phyloP scores from a whole-genome alignment of 2,113 vertebrate genomes.

The Protomyctophum bolini region DNA sequence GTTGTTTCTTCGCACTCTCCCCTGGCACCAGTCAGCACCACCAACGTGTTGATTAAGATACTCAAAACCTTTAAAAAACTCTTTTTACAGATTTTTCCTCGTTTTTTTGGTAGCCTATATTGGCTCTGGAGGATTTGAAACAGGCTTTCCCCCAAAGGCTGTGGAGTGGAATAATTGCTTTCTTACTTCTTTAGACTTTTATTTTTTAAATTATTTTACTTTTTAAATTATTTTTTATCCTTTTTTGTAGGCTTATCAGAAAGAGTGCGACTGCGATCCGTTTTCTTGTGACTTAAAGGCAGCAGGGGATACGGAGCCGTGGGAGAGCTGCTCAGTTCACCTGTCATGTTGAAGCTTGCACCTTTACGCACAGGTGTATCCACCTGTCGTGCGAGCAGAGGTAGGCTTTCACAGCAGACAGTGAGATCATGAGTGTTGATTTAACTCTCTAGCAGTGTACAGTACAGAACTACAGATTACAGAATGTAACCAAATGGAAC shows the following conservation, averaged over 20 bases:
- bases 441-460: too few relatives aligned
- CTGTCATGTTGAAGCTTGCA: slow-evolving; percentile 78
- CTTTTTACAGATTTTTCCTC: neutral
- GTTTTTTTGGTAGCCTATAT: slow-evolving; percentile 10
- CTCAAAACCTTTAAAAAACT: slow-evolving; percentile 31
- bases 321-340: slow-evolving; percentile 57
- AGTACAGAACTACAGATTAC: too few relatives aligned
- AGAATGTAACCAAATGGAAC: too few relatives aligned
- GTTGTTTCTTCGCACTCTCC: slow-evolving; percentile 72
- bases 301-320: slow-evolving; percentile 3
- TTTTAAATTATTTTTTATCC: neutral
- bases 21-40: slow-evolving; percentile 39
- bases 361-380: slow-evolving; percentile 70
- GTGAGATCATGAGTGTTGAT: neutral
- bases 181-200: too few relatives aligned
- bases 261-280: neutral
- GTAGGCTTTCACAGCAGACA: slow-evolving; percentile 32
- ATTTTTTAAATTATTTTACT: too few relatives aligned
- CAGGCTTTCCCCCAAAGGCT: neutral
- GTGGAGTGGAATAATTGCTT: too few relatives aligned
- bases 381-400: slow-evolving; percentile 74
- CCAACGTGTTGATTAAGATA: slow-evolving; percentile 18
- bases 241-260: neutral
- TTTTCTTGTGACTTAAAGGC: neutral
- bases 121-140: neutral